Conservation (phyloP, 1,140 invertebrate species). For the Heliothis virescens region DNA sequence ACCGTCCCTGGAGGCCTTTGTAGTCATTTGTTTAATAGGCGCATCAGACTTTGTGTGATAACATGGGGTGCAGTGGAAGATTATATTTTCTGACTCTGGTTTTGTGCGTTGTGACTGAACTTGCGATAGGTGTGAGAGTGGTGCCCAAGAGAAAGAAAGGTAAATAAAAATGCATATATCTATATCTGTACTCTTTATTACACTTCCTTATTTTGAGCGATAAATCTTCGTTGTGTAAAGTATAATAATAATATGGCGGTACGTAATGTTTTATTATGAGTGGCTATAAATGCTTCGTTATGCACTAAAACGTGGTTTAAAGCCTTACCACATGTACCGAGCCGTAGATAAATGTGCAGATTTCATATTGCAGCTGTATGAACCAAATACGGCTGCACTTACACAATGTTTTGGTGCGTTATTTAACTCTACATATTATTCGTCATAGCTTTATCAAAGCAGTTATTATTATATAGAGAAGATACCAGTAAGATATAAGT, state of each 20-base stretch:
- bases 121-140: slow-evolving; percentile 82
- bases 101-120: slow-evolving; percentile 83
- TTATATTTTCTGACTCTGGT: slow-evolving; percentile 83
- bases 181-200: neutral
- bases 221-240: slow-evolving; percentile 2
- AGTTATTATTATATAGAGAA: too few species aligned
- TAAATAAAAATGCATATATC: slow-evolving; percentile 60
- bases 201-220: neutral
- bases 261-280: slow-evolving; percentile 18
- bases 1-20: slow-evolving; percentile 67
- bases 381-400: slow-evolving; percentile 31
- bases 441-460: neutral
- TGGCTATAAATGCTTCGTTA: slow-evolving; percentile 33
- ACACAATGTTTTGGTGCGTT: slow-evolving; percentile 44
- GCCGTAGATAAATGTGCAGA: slow-evolving; percentile 30
- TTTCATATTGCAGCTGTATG: slow-evolving; percentile 37
- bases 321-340: slow-evolving; percentile 24
- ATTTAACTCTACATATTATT: slow-evolving; percentile 24
- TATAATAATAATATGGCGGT: neutral
- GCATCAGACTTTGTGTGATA: slow-evolving; percentile 71
- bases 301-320: slow-evolving; percentile 42
- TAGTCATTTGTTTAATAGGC: slow-evolving; percentile 60
- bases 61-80: slow-evolving; percentile 83
- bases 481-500: too few species aligned
- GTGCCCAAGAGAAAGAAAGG: slow-evolving; percentile 85